Evolutionary conservation across 2,113 vertebrate genomes (phyloP).

Genomic region (Gnathonemus longibarbis): DNA sequence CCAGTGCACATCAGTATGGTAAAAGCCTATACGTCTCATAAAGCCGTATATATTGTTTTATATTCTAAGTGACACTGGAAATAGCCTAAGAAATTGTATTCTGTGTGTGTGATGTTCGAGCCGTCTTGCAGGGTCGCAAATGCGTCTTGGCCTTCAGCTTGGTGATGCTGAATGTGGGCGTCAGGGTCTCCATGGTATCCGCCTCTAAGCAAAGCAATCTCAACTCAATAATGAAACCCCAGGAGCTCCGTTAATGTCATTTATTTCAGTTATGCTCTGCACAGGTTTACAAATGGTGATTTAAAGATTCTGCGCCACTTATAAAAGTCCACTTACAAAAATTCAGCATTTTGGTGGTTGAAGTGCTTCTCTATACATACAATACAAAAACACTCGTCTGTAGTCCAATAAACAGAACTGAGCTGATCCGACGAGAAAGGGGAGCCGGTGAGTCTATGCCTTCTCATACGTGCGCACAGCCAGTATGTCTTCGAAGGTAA

Average conservation of each 20-base stretch:
- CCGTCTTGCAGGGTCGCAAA: background rate
- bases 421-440: conserved; percentile 1
- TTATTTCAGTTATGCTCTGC: conserved; percentile 45
- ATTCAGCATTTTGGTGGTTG: conserved; percentile 40
- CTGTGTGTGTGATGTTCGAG: background rate
- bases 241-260: background rate
- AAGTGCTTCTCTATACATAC: conserved; percentile 52
- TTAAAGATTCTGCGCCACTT: conserved; percentile 42
- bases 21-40: background rate
- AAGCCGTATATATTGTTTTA: background rate
- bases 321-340: conserved; percentile 43
- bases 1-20: background rate
- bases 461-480: conserved; percentile 88
- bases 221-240: background rate
- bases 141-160: background rate
- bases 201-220: background rate
- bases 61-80: background rate
- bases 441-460: conserved; percentile 55
- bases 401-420: conserved; percentile 33
- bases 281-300: conserved; percentile 43
- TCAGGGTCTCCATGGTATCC: background rate
- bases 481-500: conserved; percentile 77
- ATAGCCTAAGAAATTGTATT: background rate
- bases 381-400: conserved; percentile 37
- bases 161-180: background rate